phyloP scores from a whole-genome alignment of 1,140 invertebrate genomes.

The Scaptomyza pallida region DNA sequence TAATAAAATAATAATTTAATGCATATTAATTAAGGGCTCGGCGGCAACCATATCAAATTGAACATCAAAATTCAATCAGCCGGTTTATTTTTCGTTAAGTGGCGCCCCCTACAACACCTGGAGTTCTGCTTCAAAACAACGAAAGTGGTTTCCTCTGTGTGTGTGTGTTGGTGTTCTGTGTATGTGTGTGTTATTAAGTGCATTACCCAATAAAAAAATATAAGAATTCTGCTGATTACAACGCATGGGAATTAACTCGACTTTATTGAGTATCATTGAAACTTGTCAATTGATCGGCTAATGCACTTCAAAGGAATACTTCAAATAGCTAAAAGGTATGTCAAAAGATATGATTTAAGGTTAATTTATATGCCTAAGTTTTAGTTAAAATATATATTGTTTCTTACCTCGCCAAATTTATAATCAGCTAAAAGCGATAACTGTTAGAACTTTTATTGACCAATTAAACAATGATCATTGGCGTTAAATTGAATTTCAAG shows the following conservation, averaged over 20 bases:
- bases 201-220: conserved; percentile 19
- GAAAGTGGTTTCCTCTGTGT: conserved; percentile 24
- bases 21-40: conserved; percentile 34
- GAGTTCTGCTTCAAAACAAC: conserved; percentile 23
- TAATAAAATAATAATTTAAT: conserved; percentile 26
- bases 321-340: not conserved
- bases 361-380: not conserved
- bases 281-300: not conserved
- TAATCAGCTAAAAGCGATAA: conserved; percentile 38
- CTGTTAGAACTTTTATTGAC: conserved; percentile 43
- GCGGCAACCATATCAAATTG: not conserved
- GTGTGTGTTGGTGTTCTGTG: conserved; percentile 10
- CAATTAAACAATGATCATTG: conserved; percentile 57
- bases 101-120: conserved; percentile 17
- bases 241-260: conserved; percentile 7
- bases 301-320: conserved; percentile 24
- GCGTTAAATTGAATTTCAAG: conserved; percentile 5
- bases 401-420: not conserved
- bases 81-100: conserved; percentile 6
- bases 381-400: not conserved
- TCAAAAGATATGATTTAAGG: not conserved
- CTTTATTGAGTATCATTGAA: conserved; percentile 2
- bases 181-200: conserved; percentile 40
- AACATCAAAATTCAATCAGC: conserved; percentile 1
- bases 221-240: conserved; percentile 30